Base-by-base conservation (phyloP, 1,140 invertebrate species). In the Elymnias hypermnestra region DNA sequence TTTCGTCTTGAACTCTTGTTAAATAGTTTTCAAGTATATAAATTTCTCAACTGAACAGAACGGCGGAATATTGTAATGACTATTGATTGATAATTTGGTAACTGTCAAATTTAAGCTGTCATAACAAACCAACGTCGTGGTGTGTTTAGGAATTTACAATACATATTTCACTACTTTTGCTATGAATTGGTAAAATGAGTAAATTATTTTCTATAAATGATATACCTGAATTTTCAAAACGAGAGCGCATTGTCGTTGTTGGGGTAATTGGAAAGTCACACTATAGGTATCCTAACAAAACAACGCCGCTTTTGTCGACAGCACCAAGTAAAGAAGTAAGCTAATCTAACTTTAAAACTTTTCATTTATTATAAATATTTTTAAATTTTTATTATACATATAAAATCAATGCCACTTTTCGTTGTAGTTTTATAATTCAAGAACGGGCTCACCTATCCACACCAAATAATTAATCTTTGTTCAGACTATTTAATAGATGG, bases 261-360 rank as follows among this genome's bases (percentile, higher is more conserved):
- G 86, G 86, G 31, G 56, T 87, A 5, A 82, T 87, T 23, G 86
- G 86, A 22, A 87, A 87, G 49, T 86, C 84, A 15, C 72, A 78
- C 3, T 86, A 85, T 53, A 64, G 82, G 15, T 77, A 78, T 54
- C 69, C 69, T 12, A 81, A 86, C 45, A 87, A 86, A 72, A 72
- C 83, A 17, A 74, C 76, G 23, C 79, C 83, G 23, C 65, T 86
- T 10, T 40, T 83, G 21, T 54, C 70, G 22, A 56, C 69, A 17
- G 58, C 64, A 5, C 43, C 63, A 22, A 64, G 60, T 52, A 57
- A 78, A 44, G 63, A 86, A 62, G 84, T 86, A 67, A 72, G 57
- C 48, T 28, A 15, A 4, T 33, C 3, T 21, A 21, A 21, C 37
- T 37, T 38, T 47, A 33, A 3, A 8, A 2, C 7, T 14, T 14